Base-by-base conservation (phyloP, 1,140 invertebrate genomes). In the Dendrolimus kikuchii region DNA sequence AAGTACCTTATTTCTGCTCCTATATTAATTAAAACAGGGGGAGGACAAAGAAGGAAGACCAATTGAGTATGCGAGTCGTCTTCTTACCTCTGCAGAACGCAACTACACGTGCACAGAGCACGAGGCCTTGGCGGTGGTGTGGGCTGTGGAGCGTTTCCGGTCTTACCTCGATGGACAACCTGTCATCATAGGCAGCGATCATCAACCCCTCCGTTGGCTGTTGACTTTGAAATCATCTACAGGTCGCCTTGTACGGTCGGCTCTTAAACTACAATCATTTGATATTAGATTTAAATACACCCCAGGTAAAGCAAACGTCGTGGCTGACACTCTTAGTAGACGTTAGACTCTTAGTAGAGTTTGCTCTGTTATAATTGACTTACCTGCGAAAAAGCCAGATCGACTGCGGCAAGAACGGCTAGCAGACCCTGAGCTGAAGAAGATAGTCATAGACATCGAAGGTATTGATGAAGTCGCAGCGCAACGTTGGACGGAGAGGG, bases 141-240 rank as follows among this genome's bases (percentile, higher is more conserved):
- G 73, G 68, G 81, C 80, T 0, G 65, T 89, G 0, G 61, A 81
- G 9, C 66, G 81, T 39, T 88, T 87, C 41, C 37, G 74, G 44
- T 57, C 53, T 7, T 83, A 81, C 48, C 45, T 77, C 6, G 73
- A 81, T 42, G 80, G 77, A 5, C 67, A 52, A 8, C 59, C 48
- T 38, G 43, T 56, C 0, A 38, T 46, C 6, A 23, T 65, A 5
- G 46, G 38, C 0, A 59, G 53, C 51, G 87, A 90, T 58, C 88
- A 90, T 53, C 82, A 84, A 57, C 74, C 84, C 0, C 60, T 90
- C 5, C 63, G 62, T 44, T 90, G 86, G 81, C 57, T 90, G 2
- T 59, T 77, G n/a, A 66, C 69, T 1, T 57, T 86, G 0, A 88
- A 86, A 57, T 73, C 76, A 5, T 72, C 79, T 0, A 70, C 55